Evolutionary conservation across 2,797 vertebrate genomes (phyloP).

Genomic region (Cynopterus sphinx): DNA sequence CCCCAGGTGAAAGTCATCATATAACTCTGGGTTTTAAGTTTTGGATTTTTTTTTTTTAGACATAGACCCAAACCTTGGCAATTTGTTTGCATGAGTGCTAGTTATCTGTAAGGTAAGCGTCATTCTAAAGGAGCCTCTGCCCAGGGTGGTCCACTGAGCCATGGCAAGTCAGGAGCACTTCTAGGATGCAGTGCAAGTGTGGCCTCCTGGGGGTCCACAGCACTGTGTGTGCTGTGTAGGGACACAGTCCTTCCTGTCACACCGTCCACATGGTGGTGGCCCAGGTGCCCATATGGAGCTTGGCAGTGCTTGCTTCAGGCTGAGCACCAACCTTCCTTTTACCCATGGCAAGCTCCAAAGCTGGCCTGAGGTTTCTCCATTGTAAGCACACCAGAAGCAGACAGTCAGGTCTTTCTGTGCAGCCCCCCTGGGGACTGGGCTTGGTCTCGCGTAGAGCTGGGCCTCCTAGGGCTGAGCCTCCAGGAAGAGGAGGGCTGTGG

Average conservation of each 20-base stretch:
- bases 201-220: background rate
- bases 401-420: background rate
- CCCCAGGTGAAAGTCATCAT: background rate
- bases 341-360: background rate
- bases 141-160: background rate
- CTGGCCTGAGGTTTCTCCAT: background rate
- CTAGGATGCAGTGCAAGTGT: background rate
- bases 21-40: background rate
- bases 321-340: background rate
- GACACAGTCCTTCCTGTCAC: too few relatives aligned
- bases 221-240: rapidly evolving
- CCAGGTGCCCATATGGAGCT: background rate
- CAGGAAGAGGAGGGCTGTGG: background rate
- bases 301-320: background rate
- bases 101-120: background rate
- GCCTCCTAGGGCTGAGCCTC: too few relatives aligned
- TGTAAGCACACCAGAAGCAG: background rate
- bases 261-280: rapidly evolving
- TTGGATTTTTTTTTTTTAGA: background rate
- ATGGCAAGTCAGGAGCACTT: background rate
- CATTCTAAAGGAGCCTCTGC: background rate
- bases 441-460: background rate
- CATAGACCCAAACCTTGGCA: background rate
- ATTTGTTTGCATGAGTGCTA: rapidly evolving
- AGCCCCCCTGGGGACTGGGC: background rate